Percentiles rank a stretch among this genome's conserved stretches.
Conservation (phyloP, 2,888 invertebrate genomes). For the Nemurella pictetii region DNA sequence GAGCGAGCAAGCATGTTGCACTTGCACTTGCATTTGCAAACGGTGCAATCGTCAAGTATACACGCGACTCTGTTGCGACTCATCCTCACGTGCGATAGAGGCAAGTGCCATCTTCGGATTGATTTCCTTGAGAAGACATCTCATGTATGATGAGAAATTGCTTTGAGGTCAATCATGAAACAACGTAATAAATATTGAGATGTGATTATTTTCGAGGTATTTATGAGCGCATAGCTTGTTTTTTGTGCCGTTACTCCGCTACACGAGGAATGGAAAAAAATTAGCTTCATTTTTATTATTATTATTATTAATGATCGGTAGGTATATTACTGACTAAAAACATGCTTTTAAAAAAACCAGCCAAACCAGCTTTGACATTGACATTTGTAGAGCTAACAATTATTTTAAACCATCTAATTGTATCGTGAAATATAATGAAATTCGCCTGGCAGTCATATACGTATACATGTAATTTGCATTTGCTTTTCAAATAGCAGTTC, state of each 20-base stretch:
- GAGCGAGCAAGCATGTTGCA: background rate
- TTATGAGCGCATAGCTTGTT: background rate
- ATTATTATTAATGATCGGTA: background rate
- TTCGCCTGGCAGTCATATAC: background rate
- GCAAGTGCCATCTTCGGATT: background rate
- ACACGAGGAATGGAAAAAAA: too few species aligned
- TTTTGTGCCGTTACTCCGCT: background rate
- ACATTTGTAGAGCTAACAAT: background rate
- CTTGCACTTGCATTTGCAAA: too few species aligned
- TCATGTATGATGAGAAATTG: background rate
- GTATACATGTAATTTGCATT: background rate
- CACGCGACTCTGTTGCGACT: background rate
- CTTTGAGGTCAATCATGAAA: background rate
- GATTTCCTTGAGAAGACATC: background rate
- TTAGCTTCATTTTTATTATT: background rate
- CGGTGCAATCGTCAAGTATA: too few species aligned
- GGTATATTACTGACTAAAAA: background rate
- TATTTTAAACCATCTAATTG: background rate
- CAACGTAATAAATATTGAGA: background rate
- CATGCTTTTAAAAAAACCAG: background rate
- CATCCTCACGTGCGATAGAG: too few species aligned
- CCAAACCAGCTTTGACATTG: background rate
- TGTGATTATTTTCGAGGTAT: background rate
- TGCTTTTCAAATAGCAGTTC: background rate
- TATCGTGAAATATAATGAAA: background rate